These are phyloP conservation scores for Argyrosomus japonicus DNA, from an alignment of 2,113 vertebrate species.

Conservation along the genomic window DNA sequence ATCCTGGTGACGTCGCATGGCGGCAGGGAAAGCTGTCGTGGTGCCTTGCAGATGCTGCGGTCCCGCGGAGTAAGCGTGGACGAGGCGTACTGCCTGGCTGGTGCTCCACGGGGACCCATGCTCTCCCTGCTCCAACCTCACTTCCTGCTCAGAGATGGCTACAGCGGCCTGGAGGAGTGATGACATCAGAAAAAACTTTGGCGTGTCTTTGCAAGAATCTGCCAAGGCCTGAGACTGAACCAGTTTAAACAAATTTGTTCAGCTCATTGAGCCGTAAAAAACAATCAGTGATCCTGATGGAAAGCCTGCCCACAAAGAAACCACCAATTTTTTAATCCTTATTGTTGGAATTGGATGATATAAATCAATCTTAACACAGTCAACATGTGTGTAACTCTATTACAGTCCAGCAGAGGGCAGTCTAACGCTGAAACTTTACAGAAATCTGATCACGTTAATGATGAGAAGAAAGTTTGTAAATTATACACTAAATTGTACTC, in stretches of 20 bases:
- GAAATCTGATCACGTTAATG: neutral
- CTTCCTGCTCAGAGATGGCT: slow-evolving; percentile 52
- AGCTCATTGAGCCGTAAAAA: slow-evolving; percentile 6
- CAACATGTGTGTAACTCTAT: neutral
- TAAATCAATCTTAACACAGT: no score
- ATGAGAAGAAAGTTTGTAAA: no score
- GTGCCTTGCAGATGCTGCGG: slow-evolving; percentile 47
- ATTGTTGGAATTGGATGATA: no score
- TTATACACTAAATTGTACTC: no score
- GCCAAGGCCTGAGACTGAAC: neutral
- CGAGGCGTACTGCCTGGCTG: slow-evolving; percentile 72
- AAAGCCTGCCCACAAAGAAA: neutral
- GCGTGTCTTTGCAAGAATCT: slow-evolving; percentile 14
- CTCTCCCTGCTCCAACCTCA: slow-evolving; percentile 62
- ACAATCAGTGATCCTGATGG: neutral
- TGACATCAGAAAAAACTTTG: neutral
- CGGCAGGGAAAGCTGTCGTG: slow-evolving; percentile 45
- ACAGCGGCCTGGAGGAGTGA: slow-evolving; percentile 36
- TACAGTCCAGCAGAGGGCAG: neutral
- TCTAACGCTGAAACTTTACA: neutral
- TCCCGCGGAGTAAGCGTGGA: slow-evolving; percentile 57
- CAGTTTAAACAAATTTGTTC: neutral
- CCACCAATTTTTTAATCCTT: neutral
- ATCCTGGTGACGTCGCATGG: slow-evolving; percentile 46
- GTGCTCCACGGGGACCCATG: slow-evolving; percentile 54